Evolutionary conservation across 2,113 vertebrate species (phyloP), one percentile per base, ranked within the genome.

Genomic region (Chamaetylas fuelleborni): DNA sequence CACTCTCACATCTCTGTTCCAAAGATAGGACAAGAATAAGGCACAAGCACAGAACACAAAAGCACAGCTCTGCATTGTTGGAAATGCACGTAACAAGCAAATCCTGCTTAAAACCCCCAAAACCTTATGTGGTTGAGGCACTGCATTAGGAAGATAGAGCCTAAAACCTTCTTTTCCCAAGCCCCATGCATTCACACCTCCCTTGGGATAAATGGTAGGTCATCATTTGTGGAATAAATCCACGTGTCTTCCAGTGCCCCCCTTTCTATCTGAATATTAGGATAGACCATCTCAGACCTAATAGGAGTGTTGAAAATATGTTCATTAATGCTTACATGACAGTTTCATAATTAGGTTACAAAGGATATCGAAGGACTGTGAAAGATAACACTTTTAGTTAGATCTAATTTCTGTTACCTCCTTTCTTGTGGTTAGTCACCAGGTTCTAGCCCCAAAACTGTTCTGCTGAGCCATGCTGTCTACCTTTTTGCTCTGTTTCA

Each of bases 171-270:
- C 11, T 42, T 71, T 51, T 43, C 51, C 64, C 82, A 86, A 58
- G 47, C 22, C 18, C 23, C 0, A 0, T 6, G 16, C 22, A 43
- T 31, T 62, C 1, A 1, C 25, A 51, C 8, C 8, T 85, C 58
- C 24, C 81, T 62, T 40, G 29, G 33, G 42, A 74, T 25, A 58
- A 77, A 70, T 67, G 9, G 23, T 36, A 62, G 45, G 17, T 57
- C 36, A 78, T 45, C 1, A 64, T 14, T 86, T 67, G 36, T 79
- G 56, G 16, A 56, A 74, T 56, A 56, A 60, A 91, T 19, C 10
- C 19, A 64, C 31, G 53, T 45, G 14, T 48, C n/a, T 71, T 71
- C 23, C 33, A 58, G 11, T n/a, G 22, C 11, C 28, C 20, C 47
- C 18, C 14, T 42, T 47, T 67, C 15, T 36, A 28, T 15, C 64